Percentiles rank a stretch among this genome's conserved stretches.
phyloP scores from a whole-genome alignment of 2,113 vertebrate species.

The Dipodomys stephensi region DNA sequence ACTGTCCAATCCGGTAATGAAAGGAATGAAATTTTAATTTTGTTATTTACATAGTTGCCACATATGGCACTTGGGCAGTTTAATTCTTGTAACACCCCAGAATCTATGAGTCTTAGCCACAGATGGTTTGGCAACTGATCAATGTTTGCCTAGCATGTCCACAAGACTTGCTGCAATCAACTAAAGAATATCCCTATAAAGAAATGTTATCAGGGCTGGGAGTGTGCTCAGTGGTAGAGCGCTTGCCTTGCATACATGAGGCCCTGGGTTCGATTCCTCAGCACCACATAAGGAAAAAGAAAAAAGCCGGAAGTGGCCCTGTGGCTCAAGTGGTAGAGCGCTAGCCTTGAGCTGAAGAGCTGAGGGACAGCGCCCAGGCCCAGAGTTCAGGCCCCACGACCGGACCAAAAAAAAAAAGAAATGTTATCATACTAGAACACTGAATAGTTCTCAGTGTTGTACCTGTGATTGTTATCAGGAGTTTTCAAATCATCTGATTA shows the following conservation, averaged over 20 bases:
- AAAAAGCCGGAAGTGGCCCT: too few relatives aligned
- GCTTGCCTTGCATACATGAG: too few relatives aligned
- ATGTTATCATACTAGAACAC: neutral
- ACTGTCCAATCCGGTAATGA: neutral
- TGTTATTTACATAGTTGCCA: conserved; percentile 31
- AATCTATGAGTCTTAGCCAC: neutral
- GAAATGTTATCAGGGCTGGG: neutral
- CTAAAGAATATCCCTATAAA: conserved; percentile 4
- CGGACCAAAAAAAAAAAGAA: neutral
- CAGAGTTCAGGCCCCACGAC: too few relatives aligned
- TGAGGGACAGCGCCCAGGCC: too few relatives aligned
- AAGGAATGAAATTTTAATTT: conserved; percentile 25
- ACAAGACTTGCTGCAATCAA: neutral
- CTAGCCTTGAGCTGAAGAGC: too few relatives aligned
- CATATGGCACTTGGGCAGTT: neutral
- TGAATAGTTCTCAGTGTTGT: neutral
- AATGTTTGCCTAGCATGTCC: conserved; percentile 7
- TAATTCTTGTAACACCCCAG: neutral
- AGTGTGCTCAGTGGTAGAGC: too few relatives aligned
- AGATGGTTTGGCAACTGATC: neutral
- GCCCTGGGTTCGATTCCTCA: too few relatives aligned
- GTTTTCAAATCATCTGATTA: conserved; percentile 48
- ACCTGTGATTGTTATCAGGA: neutral
- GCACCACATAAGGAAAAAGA: too few relatives aligned
- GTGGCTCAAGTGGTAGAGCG: too few relatives aligned